Base-by-base conservation (phyloP, 1,140 invertebrate species). In the Aphelinus atriplicis region DNA sequence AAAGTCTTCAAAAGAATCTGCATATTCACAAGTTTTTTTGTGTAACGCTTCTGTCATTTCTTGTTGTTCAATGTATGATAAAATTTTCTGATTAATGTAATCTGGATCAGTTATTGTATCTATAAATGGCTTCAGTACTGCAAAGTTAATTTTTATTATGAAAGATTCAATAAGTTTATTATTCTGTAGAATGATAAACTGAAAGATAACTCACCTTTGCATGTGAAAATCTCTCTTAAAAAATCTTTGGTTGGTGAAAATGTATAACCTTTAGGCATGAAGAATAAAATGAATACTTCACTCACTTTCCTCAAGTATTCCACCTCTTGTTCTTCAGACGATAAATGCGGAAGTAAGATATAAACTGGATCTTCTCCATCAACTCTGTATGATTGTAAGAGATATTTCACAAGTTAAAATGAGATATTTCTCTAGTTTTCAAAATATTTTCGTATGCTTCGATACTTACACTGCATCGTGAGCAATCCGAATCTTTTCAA, bases 1-100 rank as follows among this genome's bases (percentile, higher is more conserved):
- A 83, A 97, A 96, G 77, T 96, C 95, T 85, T 97, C 95, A 84
- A 96, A 97, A 10, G 93, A 95, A 74, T 95, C 94, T 0, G 95
- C 94, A 85, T 96, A 95, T 77, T 95, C 94, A 79, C 96, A 96
- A 1, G 94, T 95, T 76, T 93, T 91, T 61, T 92, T 90, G 77
- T 94, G 94, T 85, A 95, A 93, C 9, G 93, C 94, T 61, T 93
- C 91, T 3, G 93, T 90, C 69, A 95, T 90, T 79, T 95, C 91
- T 72, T 95, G 92, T 1, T 93, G 91, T 83, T 95, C 92, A 66
- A 97, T 92, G 81, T 96, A 96, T 70, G 91, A 89, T 62, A 97
- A 89, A 70, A 97, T 91, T 84, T 95, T 95, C 83, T 94, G 93
- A 86, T 97, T 97, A 73, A 97, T 95, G 82, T 95, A 96, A 87